Percentiles rank a stretch among this genome's conserved stretches.
These are phyloP conservation scores for Pomacea maculata DNA, from an alignment of 1,140 invertebrate species.

Conservation along the genomic window DNA sequence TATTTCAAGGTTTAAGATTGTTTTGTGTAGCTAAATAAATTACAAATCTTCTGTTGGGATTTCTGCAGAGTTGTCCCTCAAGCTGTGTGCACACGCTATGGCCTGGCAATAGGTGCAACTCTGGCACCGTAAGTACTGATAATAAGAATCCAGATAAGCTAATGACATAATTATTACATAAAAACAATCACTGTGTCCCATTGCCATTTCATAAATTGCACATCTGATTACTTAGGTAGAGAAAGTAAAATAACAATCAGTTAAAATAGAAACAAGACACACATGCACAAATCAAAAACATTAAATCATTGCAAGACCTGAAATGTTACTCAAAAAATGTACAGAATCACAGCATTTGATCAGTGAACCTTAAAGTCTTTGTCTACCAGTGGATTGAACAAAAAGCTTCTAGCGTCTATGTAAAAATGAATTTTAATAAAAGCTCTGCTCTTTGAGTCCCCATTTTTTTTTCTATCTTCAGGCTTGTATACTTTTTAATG, in stretches of 20 bases:
- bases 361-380: too few relatives aligned
- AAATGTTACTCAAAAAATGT: too few relatives aligned
- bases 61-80: slow-evolving; percentile 57
- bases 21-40: too few relatives aligned
- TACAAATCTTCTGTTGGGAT: not conserved
- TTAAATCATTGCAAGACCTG: too few relatives aligned
- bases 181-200: not conserved
- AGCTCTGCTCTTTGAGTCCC: not conserved
- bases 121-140: slow-evolving; percentile 54
- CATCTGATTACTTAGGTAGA: not conserved
- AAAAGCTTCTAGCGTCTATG: too few relatives aligned
- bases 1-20: not conserved
- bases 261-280: not conserved
- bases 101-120: slow-evolving; percentile 58
- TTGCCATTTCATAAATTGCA: not conserved
- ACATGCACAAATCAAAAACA: too few relatives aligned
- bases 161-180: not conserved
- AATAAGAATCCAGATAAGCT: not conserved
- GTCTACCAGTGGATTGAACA: too few relatives aligned
- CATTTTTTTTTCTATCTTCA: slow-evolving; percentile 13
- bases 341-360: too few relatives aligned
- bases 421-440: too few relatives aligned
- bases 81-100: slow-evolving; percentile 62
- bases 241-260: not conserved
- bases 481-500: slow-evolving; percentile 62